Conservation (phyloP, 2,888 invertebrate genomes). For the Epistrophe grossulariae region DNA sequence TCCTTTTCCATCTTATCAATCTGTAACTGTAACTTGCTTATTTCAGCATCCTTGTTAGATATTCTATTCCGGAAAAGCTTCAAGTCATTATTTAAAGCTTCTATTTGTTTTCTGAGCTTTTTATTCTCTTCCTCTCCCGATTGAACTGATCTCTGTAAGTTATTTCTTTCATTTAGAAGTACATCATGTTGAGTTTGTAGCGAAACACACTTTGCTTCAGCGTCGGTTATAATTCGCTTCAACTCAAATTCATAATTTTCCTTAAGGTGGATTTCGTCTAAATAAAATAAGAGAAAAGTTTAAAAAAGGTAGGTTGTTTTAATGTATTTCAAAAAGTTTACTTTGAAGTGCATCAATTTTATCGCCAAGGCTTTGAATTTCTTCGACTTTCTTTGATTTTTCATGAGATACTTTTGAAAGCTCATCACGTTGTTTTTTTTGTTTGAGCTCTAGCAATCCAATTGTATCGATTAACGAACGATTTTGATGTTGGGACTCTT, state of each 20-base stretch:
- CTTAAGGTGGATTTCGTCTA: conserved; percentile 82
- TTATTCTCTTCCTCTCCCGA: conserved; percentile 88
- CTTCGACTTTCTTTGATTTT: conserved; percentile 81
- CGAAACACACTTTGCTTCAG: conserved; percentile 80
- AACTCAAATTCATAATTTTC: conserved; percentile 82
- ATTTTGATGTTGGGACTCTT: conserved; percentile 82
- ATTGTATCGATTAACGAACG: conserved; percentile 81
- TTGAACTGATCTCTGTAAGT: conserved; percentile 89
- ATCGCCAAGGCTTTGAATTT: conserved; percentile 81
- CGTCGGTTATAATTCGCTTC: conserved; percentile 81
- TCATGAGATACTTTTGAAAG: conserved; percentile 80
- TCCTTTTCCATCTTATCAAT: conserved; percentile 89
- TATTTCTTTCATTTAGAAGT: conserved; percentile 90
- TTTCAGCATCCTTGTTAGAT: conserved; percentile 88
- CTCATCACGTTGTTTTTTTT: conserved; percentile 80
- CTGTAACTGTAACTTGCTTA: conserved; percentile 89
- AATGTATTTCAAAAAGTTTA: conserved; percentile 53
- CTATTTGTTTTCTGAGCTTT: conserved; percentile 90
- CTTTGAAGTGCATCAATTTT: conserved; percentile 81
- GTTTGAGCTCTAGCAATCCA: conserved; percentile 78
- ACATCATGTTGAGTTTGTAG: conserved; percentile 89
- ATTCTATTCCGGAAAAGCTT: conserved; percentile 88
- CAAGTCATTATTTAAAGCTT: conserved; percentile 84
- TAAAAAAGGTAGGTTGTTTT: neutral
- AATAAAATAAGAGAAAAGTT: conserved; percentile 56